Evolutionary conservation across 2,888 invertebrate genomes (phyloP).

Genomic region (Phytoseiulus persimilis): DNA sequence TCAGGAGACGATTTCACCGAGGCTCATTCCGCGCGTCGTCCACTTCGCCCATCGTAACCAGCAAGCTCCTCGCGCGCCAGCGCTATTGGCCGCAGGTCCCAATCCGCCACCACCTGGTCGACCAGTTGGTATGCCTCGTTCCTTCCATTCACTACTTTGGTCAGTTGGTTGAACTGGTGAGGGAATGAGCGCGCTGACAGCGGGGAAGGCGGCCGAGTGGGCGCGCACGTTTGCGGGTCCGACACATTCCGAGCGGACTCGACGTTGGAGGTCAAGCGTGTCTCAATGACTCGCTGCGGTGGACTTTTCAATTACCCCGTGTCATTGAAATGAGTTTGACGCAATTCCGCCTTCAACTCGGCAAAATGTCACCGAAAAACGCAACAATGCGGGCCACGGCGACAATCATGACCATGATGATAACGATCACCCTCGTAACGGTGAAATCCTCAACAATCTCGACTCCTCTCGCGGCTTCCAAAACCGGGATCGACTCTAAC

Average conservation of each 20-base stretch:
- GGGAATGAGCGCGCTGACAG: not conserved
- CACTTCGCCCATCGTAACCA: not conserved
- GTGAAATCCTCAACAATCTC: too few species aligned
- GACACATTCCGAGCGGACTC: not conserved
- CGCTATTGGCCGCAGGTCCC: not conserved
- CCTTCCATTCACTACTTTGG: not conserved
- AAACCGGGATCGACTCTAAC: too few species aligned
- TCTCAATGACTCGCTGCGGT: not conserved
- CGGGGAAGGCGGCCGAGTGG: not conserved
- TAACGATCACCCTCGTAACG: too few species aligned
- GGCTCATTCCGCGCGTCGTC: not conserved
- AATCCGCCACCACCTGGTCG: not conserved
- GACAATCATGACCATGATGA: too few species aligned
- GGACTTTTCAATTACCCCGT: not conserved
- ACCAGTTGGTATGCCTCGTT: not conserved
- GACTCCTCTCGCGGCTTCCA: too few species aligned
- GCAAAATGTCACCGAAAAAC: too few species aligned
- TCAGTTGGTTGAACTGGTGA: not conserved
- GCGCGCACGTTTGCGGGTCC: not conserved
- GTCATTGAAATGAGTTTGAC: not conserved
- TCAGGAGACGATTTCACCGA: not conserved
- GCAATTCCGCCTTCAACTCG: not conserved
- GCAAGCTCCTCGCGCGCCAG: not conserved
- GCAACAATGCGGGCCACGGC: too few species aligned
- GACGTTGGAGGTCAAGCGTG: not conserved